Evolutionary conservation across 2,797 vertebrate genomes (phyloP), one percentile per base, ranked within the genome.

Genomic region (Ambastaia sidthimunki): DNA sequence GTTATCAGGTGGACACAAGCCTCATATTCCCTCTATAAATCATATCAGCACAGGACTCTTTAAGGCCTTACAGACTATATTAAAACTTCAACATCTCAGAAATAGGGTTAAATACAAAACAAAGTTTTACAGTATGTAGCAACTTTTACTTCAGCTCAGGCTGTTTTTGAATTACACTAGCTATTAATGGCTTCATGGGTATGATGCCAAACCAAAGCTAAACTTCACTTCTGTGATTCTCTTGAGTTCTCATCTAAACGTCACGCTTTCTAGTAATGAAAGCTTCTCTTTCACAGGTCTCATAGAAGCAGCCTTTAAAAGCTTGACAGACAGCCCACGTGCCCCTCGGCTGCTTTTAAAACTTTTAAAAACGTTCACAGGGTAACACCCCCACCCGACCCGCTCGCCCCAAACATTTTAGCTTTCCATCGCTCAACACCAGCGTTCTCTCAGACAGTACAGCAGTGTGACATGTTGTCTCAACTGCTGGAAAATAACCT

Each of bases 221-320:
- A 62, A 47, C 48, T 63, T 74, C 34, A 3, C 74, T 80, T 78
- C 85, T 86, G 83, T 81, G 82, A 81, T 86, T 88, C 86, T 85
- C 76, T 62, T 50, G 71, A 78, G 73, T 81, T 85, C 70, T 80
- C 82, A 89, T 85, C 82, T 86, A 74, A 65, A 85, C 86, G 80
- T 84, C 55, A 82, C 75, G 21, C 59, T 84, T 71, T 65, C 47
- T 74, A 78, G 86, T 73, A 67, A 86, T 89, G 85, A 91, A 90
- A 90, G 78, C 10, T 0, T 70, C 77, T 85, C 88, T 89, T 92
- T 93, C 87, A 92, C 84, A 68, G 55, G 74, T 72, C 69, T 25
- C 16, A 59, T 83, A 75, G 76, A 82, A 83, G 75, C 74, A 75
- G 65, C 75, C 85, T 82, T 85, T 80, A 63, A 75, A 82, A 84